Percentiles rank a stretch among this genome's conserved stretches.
phyloP scores from a whole-genome alignment of 2,888 invertebrate genomes.

The Andrena camellia region DNA sequence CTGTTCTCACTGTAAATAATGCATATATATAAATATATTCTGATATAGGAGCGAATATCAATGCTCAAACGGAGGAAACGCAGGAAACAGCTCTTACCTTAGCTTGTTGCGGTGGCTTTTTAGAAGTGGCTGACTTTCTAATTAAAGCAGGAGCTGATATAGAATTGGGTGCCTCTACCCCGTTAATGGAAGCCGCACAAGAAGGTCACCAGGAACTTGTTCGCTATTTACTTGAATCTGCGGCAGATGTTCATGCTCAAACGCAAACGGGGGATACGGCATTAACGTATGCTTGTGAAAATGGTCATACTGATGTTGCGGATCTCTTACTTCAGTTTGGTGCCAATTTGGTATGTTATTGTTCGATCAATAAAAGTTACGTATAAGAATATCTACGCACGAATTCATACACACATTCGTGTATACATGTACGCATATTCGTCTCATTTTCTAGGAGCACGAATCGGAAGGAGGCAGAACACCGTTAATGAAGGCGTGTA shows the following conservation, averaged over 20 bases:
- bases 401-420: neutral
- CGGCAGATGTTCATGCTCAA: slow-evolving; percentile 96
- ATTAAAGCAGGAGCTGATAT: slow-evolving; percentile 98
- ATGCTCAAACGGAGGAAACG: slow-evolving; percentile 99
- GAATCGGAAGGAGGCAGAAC: slow-evolving; percentile 99
- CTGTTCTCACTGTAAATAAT: neutral
- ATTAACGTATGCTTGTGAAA: slow-evolving; percentile 98
- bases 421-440: neutral
- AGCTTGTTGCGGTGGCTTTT: slow-evolving; percentile 97
- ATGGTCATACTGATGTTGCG: slow-evolving; percentile 99
- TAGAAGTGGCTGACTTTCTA: slow-evolving; percentile 97
- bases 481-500: slow-evolving; percentile 99
- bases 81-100: slow-evolving; percentile 98
- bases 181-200: slow-evolving; percentile 99
- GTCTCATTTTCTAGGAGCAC: slow-evolving; percentile 89
- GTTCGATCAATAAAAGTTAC: slow-evolving; percentile 6
- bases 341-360: slow-evolving; percentile 90
- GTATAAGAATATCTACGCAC: neutral
- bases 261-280: slow-evolving; percentile 98
- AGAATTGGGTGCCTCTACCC: slow-evolving; percentile 97
- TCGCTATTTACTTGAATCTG: slow-evolving; percentile 92
- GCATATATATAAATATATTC: slow-evolving; percentile 34
- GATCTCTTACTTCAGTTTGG: slow-evolving; percentile 96
- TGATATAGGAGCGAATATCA: slow-evolving; percentile 93
- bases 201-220: slow-evolving; percentile 98